Evolutionary conservation across 2,797 vertebrate genomes (phyloP).

Genomic region (Sebastes glaucus): DNA sequence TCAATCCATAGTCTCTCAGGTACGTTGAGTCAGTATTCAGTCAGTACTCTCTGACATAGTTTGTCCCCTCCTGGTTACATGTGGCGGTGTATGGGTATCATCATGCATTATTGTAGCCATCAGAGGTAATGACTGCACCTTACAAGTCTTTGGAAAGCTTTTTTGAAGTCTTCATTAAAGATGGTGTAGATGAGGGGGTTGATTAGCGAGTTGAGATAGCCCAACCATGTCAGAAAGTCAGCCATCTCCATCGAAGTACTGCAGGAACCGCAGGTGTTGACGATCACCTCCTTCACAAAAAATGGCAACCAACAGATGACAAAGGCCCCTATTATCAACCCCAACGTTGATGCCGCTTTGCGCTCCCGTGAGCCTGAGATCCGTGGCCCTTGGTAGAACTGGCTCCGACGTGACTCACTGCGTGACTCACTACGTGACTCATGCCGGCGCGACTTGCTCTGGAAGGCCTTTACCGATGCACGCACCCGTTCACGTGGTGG

Average conservation of each 20-base stretch:
- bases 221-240: slow-evolving; percentile 96
- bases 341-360: slow-evolving; percentile 94
- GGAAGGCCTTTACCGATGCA: slow-evolving; percentile 77
- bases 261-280: slow-evolving; percentile 91
- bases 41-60: slow-evolving; percentile 21
- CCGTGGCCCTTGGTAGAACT: slow-evolving; percentile 88
- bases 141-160: slow-evolving; percentile 96
- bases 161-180: slow-evolving; percentile 99
- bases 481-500: slow-evolving; percentile 81
- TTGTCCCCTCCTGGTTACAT: not conserved
- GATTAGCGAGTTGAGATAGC: slow-evolving; percentile 97
- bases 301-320: slow-evolving; percentile 98
- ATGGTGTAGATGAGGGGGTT: slow-evolving; percentile 98
- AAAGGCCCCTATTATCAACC: slow-evolving; percentile 96
- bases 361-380: slow-evolving; percentile 93
- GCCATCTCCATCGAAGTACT: slow-evolving; percentile 89
- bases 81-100: slow-evolving; percentile 6
- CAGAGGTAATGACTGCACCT: slow-evolving; percentile 88
- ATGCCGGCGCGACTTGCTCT: slow-evolving; percentile 81
- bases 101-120: slow-evolving; percentile 47
- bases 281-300: slow-evolving; percentile 96
- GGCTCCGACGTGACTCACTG: slow-evolving; percentile 83
- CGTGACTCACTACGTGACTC: slow-evolving; percentile 85
- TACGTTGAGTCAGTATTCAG: slow-evolving; percentile 23
- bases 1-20: slow-evolving; percentile 27